phyloP scores from a whole-genome alignment of 64 coral and sea anemone species.

The Hydrozoanthus tunicans region DNA sequence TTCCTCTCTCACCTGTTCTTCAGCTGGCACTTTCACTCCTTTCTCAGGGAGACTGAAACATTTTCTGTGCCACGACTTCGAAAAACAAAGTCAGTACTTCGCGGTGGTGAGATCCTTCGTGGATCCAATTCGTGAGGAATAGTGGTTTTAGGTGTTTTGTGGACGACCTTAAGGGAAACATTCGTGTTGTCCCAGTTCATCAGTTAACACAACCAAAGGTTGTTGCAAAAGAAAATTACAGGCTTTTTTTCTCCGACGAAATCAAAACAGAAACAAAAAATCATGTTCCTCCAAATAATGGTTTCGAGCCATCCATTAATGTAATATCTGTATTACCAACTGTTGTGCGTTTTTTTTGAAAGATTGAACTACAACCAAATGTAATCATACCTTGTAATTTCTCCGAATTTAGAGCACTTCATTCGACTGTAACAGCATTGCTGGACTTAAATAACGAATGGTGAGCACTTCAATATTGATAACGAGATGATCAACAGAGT shows the following conservation, averaged over 20 bases:
- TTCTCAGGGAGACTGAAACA: background rate
- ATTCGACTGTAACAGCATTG: too few species aligned
- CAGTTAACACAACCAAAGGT: background rate
- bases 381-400: too few species aligned
- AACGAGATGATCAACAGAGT: too few species aligned
- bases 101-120: conserved; percentile 4
- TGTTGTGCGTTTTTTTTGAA: too few species aligned
- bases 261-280: background rate
- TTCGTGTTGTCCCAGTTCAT: background rate
- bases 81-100: background rate
- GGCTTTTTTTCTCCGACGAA: background rate
- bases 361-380: too few species aligned
- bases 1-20: background rate
- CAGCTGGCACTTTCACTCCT: background rate
- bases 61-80: conserved; percentile 1
- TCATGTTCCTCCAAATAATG: background rate
- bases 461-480: too few species aligned
- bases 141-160: background rate
- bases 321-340: too few species aligned
- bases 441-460: too few species aligned
- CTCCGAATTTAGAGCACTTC: too few species aligned
- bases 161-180: background rate
- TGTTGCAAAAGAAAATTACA: background rate
- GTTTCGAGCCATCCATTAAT: background rate
- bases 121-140: background rate